phyloP scores from a whole-genome alignment of 2,888 invertebrate species.

The Microlaimidae sp. region DNA sequence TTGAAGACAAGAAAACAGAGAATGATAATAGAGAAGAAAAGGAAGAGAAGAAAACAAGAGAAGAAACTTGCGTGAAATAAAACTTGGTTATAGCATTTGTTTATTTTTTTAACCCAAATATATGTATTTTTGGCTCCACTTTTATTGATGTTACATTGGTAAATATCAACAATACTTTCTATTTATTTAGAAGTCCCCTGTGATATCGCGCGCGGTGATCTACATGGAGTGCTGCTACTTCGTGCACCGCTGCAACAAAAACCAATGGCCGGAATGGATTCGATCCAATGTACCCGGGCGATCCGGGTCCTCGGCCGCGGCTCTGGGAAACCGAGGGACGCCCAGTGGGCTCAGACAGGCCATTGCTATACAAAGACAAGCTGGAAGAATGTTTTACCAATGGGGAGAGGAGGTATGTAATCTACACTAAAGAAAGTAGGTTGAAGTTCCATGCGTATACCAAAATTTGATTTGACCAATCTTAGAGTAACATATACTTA shows the following conservation, averaged over 20 bases:
- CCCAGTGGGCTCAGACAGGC: constrained; percentile 44
- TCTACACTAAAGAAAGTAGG: no score
- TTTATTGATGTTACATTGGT: no score
- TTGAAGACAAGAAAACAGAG: no score
- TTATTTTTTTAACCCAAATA: background rate
- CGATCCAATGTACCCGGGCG: constrained; percentile 15
- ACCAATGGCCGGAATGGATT: constrained; percentile 83
- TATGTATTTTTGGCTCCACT: no score
- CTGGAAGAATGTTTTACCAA: constrained; percentile 90
- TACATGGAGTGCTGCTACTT: constrained; percentile 86
- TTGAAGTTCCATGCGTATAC: no score
- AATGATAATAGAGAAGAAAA: no score
- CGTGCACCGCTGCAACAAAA: constrained; percentile 91
- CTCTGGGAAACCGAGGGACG: constrained; percentile 33
- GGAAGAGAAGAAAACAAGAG: no score
- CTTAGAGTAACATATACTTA: no score
- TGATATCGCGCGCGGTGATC: constrained; percentile 74
- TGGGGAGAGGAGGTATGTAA: constrained; percentile 62
- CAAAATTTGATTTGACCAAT: no score
- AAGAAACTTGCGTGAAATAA: no score
- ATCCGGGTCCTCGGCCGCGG: background rate
- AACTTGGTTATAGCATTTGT: no score
- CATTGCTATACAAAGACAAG: constrained; percentile 62
- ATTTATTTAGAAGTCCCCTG: constrained; percentile 69
- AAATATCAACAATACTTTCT: no score